These are phyloP conservation scores for Barypeithes pellucidus DNA, from an alignment of 2,888 invertebrate genomes.

Conservation along the genomic window DNA sequence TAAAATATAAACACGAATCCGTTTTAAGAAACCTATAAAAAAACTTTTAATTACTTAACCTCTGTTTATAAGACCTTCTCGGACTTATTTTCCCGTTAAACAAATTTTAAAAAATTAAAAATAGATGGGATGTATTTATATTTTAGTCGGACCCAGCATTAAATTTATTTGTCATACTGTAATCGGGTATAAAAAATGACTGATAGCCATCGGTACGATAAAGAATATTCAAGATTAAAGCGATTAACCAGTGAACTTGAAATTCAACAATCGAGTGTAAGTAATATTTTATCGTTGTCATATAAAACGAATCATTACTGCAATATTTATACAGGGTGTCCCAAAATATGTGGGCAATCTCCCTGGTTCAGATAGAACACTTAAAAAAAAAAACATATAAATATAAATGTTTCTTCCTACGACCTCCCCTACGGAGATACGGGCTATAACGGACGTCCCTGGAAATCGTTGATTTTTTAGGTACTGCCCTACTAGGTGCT, in stretches of 20 bases:
- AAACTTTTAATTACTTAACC: background rate
- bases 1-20: no score
- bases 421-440: no score
- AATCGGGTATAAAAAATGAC: conserved; percentile 55
- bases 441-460: no score
- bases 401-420: no score
- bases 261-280: conserved; percentile 72
- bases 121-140: conserved; percentile 36
- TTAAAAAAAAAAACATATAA: no score
- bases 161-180: conserved; percentile 23
- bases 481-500: no score
- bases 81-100: conserved; percentile 11
- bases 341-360: no score
- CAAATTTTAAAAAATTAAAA: conserved; percentile 39
- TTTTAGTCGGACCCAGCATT: conserved; percentile 18
- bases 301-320: no score
- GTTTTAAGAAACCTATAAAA: background rate
- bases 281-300: conserved; percentile 7
- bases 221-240: conserved; percentile 80
- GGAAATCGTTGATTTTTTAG: no score
- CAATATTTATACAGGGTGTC: no score
- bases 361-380: no score
- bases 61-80: conserved; percentile 4
- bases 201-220: conserved; percentile 72
- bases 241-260: conserved; percentile 79